Conservation (phyloP, 2,888 invertebrate genomes). For the Drosophila trichaetosa region DNA sequence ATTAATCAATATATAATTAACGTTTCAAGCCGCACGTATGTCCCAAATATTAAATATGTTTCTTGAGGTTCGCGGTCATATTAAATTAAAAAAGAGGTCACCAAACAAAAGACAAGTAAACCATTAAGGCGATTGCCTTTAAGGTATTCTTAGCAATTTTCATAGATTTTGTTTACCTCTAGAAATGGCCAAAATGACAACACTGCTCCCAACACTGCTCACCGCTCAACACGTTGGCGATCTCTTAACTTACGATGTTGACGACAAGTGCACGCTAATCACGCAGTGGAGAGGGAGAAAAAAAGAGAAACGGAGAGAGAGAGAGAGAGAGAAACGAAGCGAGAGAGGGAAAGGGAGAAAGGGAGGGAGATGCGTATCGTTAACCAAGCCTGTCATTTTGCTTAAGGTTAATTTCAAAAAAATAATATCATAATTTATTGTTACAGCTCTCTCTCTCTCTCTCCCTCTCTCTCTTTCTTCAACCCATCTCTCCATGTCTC, state of each 20-base stretch:
- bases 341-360: background rate
- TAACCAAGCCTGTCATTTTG: slow-evolving; percentile 59
- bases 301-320: background rate
- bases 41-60: background rate
- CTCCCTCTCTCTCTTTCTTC: background rate
- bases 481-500: background rate
- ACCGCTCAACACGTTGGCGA: slow-evolving; percentile 13
- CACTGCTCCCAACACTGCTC: background rate
- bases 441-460: slow-evolving; percentile 39
- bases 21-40: background rate
- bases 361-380: background rate
- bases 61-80: background rate
- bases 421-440: slow-evolving; percentile 79
- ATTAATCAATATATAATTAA: background rate
- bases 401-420: slow-evolving; percentile 74
- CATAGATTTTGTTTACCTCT: background rate
- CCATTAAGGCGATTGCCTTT: no score
- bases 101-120: background rate
- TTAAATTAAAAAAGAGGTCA: background rate
- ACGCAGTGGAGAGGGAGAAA: slow-evolving; percentile 26
- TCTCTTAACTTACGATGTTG: slow-evolving; percentile 51
- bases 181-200: slow-evolving; percentile 10
- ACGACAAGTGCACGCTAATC: slow-evolving; percentile 74
- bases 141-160: background rate
- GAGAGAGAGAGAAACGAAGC: background rate